Evolutionary conservation across 1,140 invertebrate genomes (phyloP).

Genomic region (Drosophila sulfurigaster): DNA sequence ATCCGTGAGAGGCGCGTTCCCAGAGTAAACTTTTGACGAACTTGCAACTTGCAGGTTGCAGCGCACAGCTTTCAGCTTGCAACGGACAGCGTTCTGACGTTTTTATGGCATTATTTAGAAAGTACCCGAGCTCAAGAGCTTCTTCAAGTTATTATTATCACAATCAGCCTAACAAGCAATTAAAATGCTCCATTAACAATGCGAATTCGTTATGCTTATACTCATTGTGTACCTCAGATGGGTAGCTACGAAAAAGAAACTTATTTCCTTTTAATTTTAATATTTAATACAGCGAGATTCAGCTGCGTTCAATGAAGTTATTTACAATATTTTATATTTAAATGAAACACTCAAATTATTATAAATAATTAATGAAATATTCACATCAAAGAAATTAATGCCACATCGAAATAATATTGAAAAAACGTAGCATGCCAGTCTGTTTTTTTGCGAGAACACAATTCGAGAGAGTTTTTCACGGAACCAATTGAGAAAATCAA

Average conservation of each 20-base stretch:
- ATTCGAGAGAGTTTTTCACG: not conserved
- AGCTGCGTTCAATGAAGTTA: too few species aligned
- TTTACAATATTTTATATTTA: too few species aligned
- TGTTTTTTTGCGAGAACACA: not conserved
- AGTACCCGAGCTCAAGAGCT: conserved; percentile 10
- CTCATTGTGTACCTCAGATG: not conserved
- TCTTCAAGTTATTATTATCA: conserved; percentile 19
- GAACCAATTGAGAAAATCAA: conserved; percentile 4
- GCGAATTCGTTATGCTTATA: not conserved
- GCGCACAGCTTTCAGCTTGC: conserved; percentile 25
- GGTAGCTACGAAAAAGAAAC: too few species aligned
- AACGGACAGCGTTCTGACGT: conserved; percentile 10
- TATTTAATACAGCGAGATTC: too few species aligned
- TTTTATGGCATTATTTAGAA: conserved; percentile 21
- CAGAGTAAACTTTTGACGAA: conserved; percentile 45
- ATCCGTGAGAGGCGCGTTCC: conserved; percentile 29
- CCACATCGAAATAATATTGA: not conserved
- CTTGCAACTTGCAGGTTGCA: conserved; percentile 22
- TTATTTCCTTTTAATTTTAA: too few species aligned
- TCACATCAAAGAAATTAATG: not conserved
- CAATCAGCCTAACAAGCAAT: conserved; percentile 30
- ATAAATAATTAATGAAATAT: not conserved
- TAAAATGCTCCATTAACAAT: conserved; percentile 34
- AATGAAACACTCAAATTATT: not conserved
- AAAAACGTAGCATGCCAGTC: not conserved